These are phyloP conservation scores for Donacobius atricapilla DNA, from an alignment of 2,113 vertebrate species.

Conservation along the genomic window DNA sequence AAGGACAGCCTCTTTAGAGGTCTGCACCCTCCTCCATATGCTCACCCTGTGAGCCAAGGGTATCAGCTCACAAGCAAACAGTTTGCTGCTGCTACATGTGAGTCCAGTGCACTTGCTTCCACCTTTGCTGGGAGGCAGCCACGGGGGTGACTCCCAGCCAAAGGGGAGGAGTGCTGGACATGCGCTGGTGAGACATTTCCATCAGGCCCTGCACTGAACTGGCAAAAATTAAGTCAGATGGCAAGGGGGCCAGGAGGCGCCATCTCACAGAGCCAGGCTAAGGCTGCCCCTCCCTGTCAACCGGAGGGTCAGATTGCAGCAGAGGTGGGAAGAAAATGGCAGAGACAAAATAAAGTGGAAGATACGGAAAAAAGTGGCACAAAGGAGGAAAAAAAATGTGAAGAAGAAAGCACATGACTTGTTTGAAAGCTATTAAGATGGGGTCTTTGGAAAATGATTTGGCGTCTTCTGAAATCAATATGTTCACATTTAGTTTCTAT, in stretches of 20 bases:
- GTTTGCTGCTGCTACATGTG: background rate
- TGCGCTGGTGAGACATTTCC: background rate
- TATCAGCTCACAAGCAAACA: background rate
- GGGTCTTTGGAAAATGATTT: background rate
- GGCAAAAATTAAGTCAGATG: background rate
- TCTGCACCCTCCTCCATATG: background rate
- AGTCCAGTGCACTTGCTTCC: background rate
- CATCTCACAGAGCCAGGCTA: background rate
- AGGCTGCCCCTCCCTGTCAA: background rate
- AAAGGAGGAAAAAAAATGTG: background rate
- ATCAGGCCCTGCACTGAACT: background rate
- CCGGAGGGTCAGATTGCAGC: background rate
- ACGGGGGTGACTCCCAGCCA: background rate
- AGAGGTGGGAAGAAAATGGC: background rate
- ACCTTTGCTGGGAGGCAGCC: background rate
- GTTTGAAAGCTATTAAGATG: background rate
- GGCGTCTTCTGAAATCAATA: background rate
- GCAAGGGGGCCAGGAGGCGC: background rate
- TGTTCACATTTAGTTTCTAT: background rate
- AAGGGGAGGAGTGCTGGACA: background rate
- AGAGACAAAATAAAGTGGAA: background rate
- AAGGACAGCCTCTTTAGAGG: accelerated
- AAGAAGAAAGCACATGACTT: background rate
- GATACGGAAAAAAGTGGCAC: background rate
- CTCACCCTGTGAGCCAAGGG: background rate